Percentiles rank a stretch among this genome's conserved stretches.
Conservation (phyloP, 2,888 invertebrate species). For the Microchrysa polita region DNA sequence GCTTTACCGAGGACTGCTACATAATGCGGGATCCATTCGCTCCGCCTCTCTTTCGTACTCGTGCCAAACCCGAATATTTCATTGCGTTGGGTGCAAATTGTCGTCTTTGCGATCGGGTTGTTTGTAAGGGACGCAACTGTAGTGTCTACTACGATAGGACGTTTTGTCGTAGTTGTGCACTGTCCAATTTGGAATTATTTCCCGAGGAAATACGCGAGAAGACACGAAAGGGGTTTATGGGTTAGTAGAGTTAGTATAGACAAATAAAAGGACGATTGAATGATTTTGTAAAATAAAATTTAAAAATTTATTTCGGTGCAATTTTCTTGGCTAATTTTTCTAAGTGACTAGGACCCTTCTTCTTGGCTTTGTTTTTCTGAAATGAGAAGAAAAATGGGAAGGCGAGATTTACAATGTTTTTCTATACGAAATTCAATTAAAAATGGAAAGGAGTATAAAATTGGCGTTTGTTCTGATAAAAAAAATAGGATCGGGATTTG, state of each 20-base stretch:
- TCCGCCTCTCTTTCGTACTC: conserved; percentile 65
- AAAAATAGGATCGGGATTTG: no score
- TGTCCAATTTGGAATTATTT: conserved; percentile 69
- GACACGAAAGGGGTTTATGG: conserved; percentile 64
- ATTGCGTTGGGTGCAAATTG: conserved; percentile 80
- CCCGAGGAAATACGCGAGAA: conserved; percentile 76
- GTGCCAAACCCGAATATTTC: conserved; percentile 77
- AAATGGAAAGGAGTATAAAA: no score
- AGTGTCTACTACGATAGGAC: conserved; percentile 81
- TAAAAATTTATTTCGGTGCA: conserved; percentile 56
- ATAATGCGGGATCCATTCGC: conserved; percentile 88
- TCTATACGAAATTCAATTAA: no score
- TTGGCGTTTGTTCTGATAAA: no score
- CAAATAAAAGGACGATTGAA: conserved; percentile 26
- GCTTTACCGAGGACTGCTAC: conserved; percentile 78
- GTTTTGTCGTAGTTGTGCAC: conserved; percentile 78
- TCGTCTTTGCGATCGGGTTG: conserved; percentile 71
- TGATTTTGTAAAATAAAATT: conserved; percentile 48
- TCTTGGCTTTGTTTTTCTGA: conserved; percentile 52
- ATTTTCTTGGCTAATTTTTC: conserved; percentile 60
- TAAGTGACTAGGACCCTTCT: conserved; percentile 56
- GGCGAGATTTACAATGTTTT: no score
- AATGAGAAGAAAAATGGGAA: conserved; percentile 7
- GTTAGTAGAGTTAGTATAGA: neutral
- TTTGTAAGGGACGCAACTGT: conserved; percentile 79